These are phyloP conservation scores for Lepus timidus DNA, from an alignment of 2,113 vertebrate species.

Conservation along the genomic window DNA sequence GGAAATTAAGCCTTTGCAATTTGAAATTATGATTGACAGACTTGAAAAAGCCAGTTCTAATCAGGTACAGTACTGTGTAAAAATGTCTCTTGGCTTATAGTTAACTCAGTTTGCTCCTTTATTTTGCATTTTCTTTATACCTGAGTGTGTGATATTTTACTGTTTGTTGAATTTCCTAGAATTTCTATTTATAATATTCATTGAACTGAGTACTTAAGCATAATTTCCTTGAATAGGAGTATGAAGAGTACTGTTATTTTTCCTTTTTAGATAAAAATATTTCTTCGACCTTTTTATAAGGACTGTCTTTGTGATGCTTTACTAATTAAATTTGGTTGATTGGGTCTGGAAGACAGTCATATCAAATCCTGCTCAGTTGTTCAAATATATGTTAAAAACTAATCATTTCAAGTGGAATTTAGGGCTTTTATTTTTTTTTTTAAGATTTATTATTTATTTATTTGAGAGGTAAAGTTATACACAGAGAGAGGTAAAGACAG, in stretches of 20 bases:
- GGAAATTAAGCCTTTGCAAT: constrained; percentile 96
- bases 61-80: constrained; percentile 89
- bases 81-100: constrained; percentile 37
- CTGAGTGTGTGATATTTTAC: constrained; percentile 39
- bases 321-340: constrained; percentile 47
- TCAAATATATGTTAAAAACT: constrained; percentile 39
- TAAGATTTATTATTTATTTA: too few species aligned
- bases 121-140: background rate
- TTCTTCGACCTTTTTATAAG: constrained; percentile 20
- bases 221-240: constrained; percentile 32
- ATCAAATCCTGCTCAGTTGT: constrained; percentile 15
- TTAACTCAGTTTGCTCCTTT: constrained; percentile 47
- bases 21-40: constrained; percentile 96
- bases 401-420: constrained; percentile 57
- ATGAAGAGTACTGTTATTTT: constrained; percentile 36
- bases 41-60: constrained; percentile 96
- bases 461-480: too few species aligned
- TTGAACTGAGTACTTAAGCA: constrained; percentile 39
- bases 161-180: constrained; percentile 8
- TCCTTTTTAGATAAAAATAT: constrained; percentile 34
- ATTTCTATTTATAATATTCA: constrained; percentile 49
- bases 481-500: too few species aligned
- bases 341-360: background rate
- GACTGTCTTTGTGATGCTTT: background rate
- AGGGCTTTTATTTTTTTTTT: constrained; percentile 28